phyloP scores from a whole-genome alignment of 2,113 vertebrate genomes.

The Phalacrocorax aristotelis region DNA sequence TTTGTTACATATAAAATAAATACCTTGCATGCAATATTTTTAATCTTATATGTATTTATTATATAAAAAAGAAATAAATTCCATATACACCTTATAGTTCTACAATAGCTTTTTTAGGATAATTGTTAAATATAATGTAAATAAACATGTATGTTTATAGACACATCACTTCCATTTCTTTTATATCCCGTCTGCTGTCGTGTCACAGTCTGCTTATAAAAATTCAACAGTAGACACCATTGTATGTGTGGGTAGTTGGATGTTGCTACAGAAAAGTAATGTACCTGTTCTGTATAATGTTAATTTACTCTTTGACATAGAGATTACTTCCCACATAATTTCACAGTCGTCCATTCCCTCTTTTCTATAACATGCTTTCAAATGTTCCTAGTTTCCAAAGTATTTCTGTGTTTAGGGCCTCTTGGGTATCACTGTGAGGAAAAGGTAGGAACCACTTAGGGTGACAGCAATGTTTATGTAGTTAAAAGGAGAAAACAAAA shows the following conservation, averaged over 20 bases:
- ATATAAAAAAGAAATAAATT: neutral
- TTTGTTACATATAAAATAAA: too few species aligned
- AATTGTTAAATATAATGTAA: neutral
- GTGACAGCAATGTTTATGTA: conserved; percentile 15
- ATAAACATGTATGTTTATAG: neutral
- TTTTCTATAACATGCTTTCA: neutral
- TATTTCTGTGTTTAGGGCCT: conserved; percentile 22
- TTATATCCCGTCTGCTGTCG: neutral
- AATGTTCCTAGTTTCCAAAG: conserved; percentile 4
- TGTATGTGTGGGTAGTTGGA: neutral
- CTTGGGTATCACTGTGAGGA: neutral
- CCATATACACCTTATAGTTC: neutral
- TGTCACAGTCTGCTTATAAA: neutral
- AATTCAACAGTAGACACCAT: neutral
- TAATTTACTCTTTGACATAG: neutral
- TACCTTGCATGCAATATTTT: too few species aligned
- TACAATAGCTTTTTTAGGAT: neutral
- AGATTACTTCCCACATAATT: neutral
- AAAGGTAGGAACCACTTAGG: conserved; percentile 16
- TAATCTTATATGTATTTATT: neutral
- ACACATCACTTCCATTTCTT: neutral
- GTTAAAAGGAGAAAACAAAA: conserved; percentile 37
- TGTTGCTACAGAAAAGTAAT: neutral
- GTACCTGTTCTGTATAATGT: neutral
- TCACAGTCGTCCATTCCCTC: neutral